Percentiles rank a stretch among this genome's conserved stretches.
phyloP scores from a whole-genome alignment of 2,113 vertebrate species.

The Notothenia rossii region DNA sequence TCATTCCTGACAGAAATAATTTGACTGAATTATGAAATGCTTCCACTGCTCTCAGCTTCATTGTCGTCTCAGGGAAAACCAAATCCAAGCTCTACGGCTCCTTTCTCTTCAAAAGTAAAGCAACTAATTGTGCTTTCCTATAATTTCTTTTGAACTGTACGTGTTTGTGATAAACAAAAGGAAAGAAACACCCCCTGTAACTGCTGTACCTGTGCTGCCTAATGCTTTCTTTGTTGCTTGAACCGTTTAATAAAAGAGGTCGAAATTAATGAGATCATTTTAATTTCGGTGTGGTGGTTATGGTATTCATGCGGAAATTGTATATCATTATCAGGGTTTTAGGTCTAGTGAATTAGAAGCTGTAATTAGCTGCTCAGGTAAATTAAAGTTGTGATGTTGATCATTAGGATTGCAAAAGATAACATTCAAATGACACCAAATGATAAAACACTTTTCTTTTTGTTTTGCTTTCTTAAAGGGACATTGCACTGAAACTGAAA shows the following conservation, averaged over 20 bases:
- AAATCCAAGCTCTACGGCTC: constrained; percentile 12
- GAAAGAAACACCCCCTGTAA: not conserved
- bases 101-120: constrained; percentile 41
- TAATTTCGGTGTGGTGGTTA: constrained; percentile 33
- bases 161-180: not conserved
- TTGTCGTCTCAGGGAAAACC: constrained; percentile 35
- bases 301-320: constrained; percentile 36
- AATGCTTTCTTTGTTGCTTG: constrained; percentile 19
- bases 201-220: not conserved
- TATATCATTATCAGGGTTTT: constrained; percentile 47
- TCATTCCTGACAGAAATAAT: constrained; percentile 85
- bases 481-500: not conserved
- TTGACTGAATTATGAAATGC: constrained; percentile 85
- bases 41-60: constrained; percentile 60
- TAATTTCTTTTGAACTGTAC: constrained; percentile 3
- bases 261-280: constrained; percentile 60
- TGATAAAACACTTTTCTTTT: not conserved
- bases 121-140: constrained; percentile 21
- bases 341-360: constrained; percentile 39
- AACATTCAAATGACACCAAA: not conserved
- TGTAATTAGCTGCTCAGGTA: constrained; percentile 56
- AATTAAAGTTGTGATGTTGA: constrained; percentile 23
- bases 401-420: constrained; percentile 18
- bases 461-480: not conserved
- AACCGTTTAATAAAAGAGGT: constrained; percentile 52